phyloP scores from a whole-genome alignment of 2,888 invertebrate species.

The Drosophila borborema region DNA sequence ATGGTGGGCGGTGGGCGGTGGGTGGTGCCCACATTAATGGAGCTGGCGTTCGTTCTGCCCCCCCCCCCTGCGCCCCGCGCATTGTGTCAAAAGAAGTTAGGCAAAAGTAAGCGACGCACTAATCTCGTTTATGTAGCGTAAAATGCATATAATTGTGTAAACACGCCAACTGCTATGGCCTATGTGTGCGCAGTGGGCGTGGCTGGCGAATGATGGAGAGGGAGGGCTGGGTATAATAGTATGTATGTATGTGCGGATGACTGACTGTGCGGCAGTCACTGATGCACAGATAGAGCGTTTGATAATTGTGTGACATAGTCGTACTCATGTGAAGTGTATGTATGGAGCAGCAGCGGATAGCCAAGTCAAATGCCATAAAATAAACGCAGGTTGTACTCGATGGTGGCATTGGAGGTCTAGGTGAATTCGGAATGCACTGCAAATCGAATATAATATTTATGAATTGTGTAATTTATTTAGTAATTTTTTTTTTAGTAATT shows the following conservation, averaged over 20 bases:
- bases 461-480: too few species aligned
- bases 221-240: background rate
- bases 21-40: constrained; percentile 37
- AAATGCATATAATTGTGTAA: constrained; percentile 79
- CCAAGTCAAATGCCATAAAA: constrained; percentile 29
- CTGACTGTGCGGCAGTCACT: constrained; percentile 16
- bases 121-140: constrained; percentile 80
- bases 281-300: constrained; percentile 72
- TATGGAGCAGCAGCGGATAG: constrained; percentile 41
- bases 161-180: constrained; percentile 54
- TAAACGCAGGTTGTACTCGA: constrained; percentile 10
- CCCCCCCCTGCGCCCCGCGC: constrained; percentile 35
- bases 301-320: constrained; percentile 70
- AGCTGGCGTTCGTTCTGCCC: constrained; percentile 18
- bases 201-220: background rate
- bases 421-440: constrained; percentile 21
- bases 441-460: background rate
- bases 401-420: background rate
- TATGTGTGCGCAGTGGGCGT: constrained; percentile 20
- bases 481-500: too few species aligned
- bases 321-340: constrained; percentile 45
- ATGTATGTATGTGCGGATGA: background rate
- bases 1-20: background rate
- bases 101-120: constrained; percentile 70
- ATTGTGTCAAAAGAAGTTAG: constrained; percentile 66